Evolutionary conservation across 2,113 vertebrate species (phyloP), one percentile per base, ranked within the genome.

Genomic region (Grallaria varia): DNA sequence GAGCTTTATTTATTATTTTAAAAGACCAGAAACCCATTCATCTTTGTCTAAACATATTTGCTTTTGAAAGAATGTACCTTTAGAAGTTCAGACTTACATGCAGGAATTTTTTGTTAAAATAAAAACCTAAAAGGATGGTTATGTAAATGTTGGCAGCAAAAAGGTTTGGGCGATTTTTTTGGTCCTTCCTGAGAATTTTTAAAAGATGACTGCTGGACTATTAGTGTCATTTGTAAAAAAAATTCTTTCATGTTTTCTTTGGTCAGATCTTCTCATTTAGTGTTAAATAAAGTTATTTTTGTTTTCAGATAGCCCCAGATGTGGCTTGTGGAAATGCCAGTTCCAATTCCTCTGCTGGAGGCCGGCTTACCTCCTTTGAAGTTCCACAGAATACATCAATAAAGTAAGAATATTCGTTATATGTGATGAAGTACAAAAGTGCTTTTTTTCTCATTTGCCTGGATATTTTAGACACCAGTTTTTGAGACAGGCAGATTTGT

Each of bases 301-400:
- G 2, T 78, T 96, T 97, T 92, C 96, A 99, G 99, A 98, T 99
- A 93, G 97, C 91, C 2, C 98, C 99, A 79, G 98, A 99, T 85
- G 95, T 98, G 49, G 98, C 98, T 94, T 99, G 99, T 97, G 98
- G 98, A 94, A 99, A 99, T 92, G 98, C 98, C 56, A 99, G 98
- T 93, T 98, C 98, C 63, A 99, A 98, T 89, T 99, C 97, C 96
- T 98, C 99, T 80, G 98, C 98, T 15, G 98, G 98, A 67, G 99
- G 98, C 69, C 97, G 99, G 42, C 98, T 98, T 87, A 94, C 98
- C 39, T 98, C 98, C 72, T 98, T 99, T 95, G 99, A 99, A 95
- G 98, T 99, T 84, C 98, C 99, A 23, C 99, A 99, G 91, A 99
- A 99, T 92, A 98, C 99, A 24, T 99, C 99, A 73, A 98, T 99